Evolutionary conservation across 2,888 invertebrate species (phyloP).

Genomic region (Nezara viridula): DNA sequence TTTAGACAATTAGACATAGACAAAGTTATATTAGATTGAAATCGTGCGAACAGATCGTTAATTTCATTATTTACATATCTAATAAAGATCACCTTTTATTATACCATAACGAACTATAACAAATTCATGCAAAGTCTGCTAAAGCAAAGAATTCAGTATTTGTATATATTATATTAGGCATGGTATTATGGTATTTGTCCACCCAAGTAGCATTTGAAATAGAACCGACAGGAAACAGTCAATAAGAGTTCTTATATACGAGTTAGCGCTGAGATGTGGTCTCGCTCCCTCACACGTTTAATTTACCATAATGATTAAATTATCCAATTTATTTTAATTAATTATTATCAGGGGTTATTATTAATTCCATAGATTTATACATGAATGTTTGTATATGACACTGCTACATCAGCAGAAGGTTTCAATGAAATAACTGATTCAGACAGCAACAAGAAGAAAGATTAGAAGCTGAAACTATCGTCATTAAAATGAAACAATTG

Average conservation of each 20-base stretch:
- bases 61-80: too few relatives aligned
- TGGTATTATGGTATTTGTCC: not conserved
- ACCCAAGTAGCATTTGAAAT: not conserved
- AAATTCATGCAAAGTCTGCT: too few relatives aligned
- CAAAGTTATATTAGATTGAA: too few relatives aligned
- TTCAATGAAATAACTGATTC: not conserved
- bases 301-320: not conserved
- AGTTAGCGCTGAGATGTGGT: not conserved
- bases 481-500: not conserved
- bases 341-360: too few relatives aligned
- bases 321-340: too few relatives aligned
- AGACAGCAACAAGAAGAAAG: not conserved
- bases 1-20: too few relatives aligned
- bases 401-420: not conserved
- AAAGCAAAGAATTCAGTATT: not conserved
- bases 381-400: not conserved
- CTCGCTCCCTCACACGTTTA: not conserved
- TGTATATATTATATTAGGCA: not conserved
- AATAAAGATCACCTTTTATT: too few relatives aligned
- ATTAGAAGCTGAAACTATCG: not conserved
- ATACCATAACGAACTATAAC: too few relatives aligned
- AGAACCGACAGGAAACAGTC: not conserved
- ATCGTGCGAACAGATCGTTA: too few relatives aligned
- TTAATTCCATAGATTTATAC: too few relatives aligned
- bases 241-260: slow-evolving; percentile 23